phyloP scores from a whole-genome alignment of 1,140 invertebrate species.

The Asobara japonica region DNA sequence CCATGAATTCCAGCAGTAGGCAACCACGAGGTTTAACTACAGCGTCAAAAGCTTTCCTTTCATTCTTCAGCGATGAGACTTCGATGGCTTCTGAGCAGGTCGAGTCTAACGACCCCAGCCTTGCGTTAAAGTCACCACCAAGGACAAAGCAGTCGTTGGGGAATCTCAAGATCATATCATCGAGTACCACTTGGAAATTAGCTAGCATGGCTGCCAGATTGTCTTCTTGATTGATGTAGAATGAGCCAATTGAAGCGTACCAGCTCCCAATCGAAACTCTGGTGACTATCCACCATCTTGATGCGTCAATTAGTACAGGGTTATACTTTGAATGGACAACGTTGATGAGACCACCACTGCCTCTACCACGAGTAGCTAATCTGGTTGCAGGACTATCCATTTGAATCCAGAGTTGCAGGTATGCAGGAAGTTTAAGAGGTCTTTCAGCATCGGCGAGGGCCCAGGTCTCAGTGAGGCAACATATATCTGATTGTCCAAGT shows the following conservation, averaged over 20 bases:
- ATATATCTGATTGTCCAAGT: too few species aligned
- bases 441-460: too few species aligned
- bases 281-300: constrained; percentile 9
- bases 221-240: constrained; percentile 17
- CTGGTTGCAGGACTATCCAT: background rate
- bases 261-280: background rate
- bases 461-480: too few species aligned
- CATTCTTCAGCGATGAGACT: background rate
- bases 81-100: background rate
- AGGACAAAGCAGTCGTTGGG: constrained; percentile 15
- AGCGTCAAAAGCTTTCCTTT: constrained; percentile 24
- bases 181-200: background rate
- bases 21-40: constrained; percentile 19
- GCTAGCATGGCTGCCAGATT: background rate
- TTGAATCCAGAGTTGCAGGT: too few species aligned
- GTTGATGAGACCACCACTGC: constrained; percentile 1
- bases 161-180: constrained; percentile 6
- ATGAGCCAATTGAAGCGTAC: constrained; percentile 10
- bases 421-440: too few species aligned
- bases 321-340: background rate
- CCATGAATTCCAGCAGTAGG: constrained; percentile 28
- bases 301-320: too few species aligned
- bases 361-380: background rate
- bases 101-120: constrained; percentile 8
- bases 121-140: constrained; percentile 30